Evolutionary conservation across 1,140 invertebrate species (phyloP).

Genomic region (Melitaea cinxia): DNA sequence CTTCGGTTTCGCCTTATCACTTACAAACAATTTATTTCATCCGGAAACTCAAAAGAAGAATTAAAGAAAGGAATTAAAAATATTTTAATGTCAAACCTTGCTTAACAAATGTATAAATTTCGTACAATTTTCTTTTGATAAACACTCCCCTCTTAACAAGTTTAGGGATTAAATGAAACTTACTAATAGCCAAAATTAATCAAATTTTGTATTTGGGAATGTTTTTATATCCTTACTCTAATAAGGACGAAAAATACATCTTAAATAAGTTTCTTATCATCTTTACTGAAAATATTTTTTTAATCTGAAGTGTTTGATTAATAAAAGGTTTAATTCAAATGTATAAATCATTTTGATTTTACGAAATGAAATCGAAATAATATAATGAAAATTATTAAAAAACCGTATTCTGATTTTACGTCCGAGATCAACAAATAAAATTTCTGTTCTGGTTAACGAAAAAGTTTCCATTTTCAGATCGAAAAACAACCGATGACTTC

Average conservation of each 20-base stretch:
- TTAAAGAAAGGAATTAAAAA: slow-evolving; percentile 10
- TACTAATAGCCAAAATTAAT: too few species aligned
- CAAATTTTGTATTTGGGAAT: too few species aligned
- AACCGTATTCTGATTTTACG: background rate
- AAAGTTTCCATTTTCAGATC: background rate
- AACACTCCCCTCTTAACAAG: too few species aligned
- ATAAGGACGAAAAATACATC: too few species aligned
- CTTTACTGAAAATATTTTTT: too few species aligned
- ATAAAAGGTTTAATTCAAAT: too few species aligned
- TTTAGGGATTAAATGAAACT: too few species aligned
- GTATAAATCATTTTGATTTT: background rate
- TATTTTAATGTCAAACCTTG: slow-evolving; percentile 1
- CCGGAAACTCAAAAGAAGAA: slow-evolving; percentile 2
- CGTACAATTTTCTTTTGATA: too few species aligned
- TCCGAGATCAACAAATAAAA: background rate
- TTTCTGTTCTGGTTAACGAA: background rate
- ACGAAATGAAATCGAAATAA: background rate
- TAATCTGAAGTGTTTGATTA: too few species aligned
- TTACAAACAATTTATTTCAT: slow-evolving; percentile 9
- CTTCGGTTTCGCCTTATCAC: slow-evolving; percentile 8
- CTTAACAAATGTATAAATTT: background rate
- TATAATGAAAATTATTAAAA: background rate
- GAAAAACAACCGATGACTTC: background rate
- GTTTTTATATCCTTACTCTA: too few species aligned
- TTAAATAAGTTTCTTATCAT: too few species aligned